Conservation (phyloP, 2,113 vertebrate species). For the Tetraodon nigroviridis region DNA sequence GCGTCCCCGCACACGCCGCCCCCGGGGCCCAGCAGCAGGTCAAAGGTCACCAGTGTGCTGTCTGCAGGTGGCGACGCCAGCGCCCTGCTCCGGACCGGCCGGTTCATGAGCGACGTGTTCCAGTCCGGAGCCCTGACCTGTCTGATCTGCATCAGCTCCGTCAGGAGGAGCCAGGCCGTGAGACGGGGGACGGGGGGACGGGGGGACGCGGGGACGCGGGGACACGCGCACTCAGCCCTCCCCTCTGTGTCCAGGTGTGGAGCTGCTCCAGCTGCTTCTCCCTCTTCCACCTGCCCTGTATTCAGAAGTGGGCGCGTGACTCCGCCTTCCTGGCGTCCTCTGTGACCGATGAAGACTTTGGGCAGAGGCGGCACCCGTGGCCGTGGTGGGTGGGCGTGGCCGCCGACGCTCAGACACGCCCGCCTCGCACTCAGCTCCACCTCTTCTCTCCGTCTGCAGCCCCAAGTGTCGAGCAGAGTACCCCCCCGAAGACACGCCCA, state of each 20-base stretch:
- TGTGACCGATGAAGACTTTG: conserved; percentile 86
- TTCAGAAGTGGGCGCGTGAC: conserved; percentile 96
- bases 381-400: conserved; percentile 81
- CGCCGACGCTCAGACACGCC: neutral
- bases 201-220: too few species aligned
- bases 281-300: conserved; percentile 94
- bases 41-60: neutral
- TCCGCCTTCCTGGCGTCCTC: conserved; percentile 90
- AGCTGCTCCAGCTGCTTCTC: conserved; percentile 91
- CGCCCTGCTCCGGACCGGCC: conserved; percentile 84
- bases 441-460: conserved; percentile 58
- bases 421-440: neutral
- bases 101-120: conserved; percentile 91
- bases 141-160: conserved; percentile 94
- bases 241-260: conserved; percentile 82
- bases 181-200: too few species aligned
- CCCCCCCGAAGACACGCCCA: conserved; percentile 82
- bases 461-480: conserved; percentile 96
- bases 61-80: conserved; percentile 79
- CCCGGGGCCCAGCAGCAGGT: neutral
- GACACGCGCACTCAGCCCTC: neutral
- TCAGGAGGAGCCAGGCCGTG: conserved; percentile 92
- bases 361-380: conserved; percentile 89
- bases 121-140: conserved; percentile 92
- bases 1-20: neutral